These are phyloP conservation scores for Ophioninae sp. DNA, from an alignment of 2,888 invertebrate species.

Conservation along the genomic window DNA sequence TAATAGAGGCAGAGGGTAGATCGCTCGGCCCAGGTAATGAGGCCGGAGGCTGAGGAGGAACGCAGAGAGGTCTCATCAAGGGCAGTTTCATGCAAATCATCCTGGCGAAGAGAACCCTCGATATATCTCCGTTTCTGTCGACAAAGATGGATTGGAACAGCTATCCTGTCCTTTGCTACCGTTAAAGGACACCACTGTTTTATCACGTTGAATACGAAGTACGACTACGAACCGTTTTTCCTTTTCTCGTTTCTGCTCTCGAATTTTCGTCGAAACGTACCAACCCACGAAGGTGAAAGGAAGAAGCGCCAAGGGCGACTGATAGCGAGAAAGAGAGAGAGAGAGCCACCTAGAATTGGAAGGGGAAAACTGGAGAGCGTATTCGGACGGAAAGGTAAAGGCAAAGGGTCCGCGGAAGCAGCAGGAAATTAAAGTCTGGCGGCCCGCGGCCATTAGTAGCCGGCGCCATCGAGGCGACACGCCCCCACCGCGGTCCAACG, in stretches of 20 bases:
- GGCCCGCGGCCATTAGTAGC: slow-evolving; percentile 81
- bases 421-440: slow-evolving; percentile 82
- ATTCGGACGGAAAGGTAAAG: slow-evolving; percentile 78
- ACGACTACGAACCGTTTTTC: slow-evolving; percentile 24
- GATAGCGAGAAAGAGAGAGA: slow-evolving; percentile 62
- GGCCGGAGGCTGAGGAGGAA: slow-evolving; percentile 66
- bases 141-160: slow-evolving; percentile 57
- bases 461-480: slow-evolving; percentile 82
- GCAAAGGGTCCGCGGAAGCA: slow-evolving; percentile 80
- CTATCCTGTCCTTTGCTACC: slow-evolving; percentile 62
- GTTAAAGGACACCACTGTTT: slow-evolving; percentile 58
- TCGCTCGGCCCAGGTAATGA: slow-evolving; percentile 67
- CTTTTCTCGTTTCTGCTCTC: slow-evolving; percentile 30
- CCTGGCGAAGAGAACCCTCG: slow-evolving; percentile 52
- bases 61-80: slow-evolving; percentile 68
- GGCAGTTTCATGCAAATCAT: slow-evolving; percentile 74
- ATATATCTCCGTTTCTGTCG: slow-evolving; percentile 44
- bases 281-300: slow-evolving; percentile 49
- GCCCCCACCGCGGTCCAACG: slow-evolving; percentile 78
- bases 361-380: slow-evolving; percentile 68
- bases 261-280: slow-evolving; percentile 52
- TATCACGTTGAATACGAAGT: slow-evolving; percentile 45
- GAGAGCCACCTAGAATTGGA: slow-evolving; percentile 67
- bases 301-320: slow-evolving; percentile 44
- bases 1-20: slow-evolving; percentile 49